Percentiles rank a stretch among this genome's conserved stretches.
These are phyloP conservation scores for Dryobotodes eremita DNA, from an alignment of 2,888 invertebrate genomes.

Conservation along the genomic window DNA sequence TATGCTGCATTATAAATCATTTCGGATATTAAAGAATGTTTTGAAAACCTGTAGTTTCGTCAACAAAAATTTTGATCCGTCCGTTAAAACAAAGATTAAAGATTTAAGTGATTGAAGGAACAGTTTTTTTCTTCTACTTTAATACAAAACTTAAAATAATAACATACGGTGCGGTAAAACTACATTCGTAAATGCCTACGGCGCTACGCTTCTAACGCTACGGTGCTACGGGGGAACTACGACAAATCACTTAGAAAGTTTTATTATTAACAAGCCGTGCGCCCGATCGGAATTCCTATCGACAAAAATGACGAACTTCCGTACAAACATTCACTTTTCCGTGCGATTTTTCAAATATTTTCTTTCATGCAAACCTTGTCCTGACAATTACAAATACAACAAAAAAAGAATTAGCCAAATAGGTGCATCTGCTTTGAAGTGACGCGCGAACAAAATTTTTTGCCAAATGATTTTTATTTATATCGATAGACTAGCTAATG, in stretches of 20 bases:
- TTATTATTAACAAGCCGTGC: too few relatives aligned
- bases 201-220: conserved; percentile 44
- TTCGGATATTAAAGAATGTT: conserved; percentile 65
- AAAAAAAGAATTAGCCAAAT: too few relatives aligned
- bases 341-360: too few relatives aligned
- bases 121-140: not conserved
- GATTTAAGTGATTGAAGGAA: not conserved
- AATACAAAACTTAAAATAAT: not conserved
- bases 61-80: conserved; percentile 56
- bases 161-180: not conserved
- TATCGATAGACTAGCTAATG: too few relatives aligned
- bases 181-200: conserved; percentile 25
- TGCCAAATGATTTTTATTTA: too few relatives aligned
- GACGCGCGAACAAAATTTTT: too few relatives aligned
- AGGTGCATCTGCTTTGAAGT: too few relatives aligned
- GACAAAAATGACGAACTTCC: too few relatives aligned
- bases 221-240: conserved; percentile 32
- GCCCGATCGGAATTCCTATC: too few relatives aligned
- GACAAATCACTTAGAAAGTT: not conserved
- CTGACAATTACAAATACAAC: too few relatives aligned
- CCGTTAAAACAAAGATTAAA: conserved; percentile 62
- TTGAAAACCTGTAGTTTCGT: conserved; percentile 61
- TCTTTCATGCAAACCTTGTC: too few relatives aligned
- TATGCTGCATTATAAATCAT: conserved; percentile 51
- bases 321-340: too few relatives aligned